Conservation (phyloP, 2,888 invertebrate species). For the Pheosia gnoma region DNA sequence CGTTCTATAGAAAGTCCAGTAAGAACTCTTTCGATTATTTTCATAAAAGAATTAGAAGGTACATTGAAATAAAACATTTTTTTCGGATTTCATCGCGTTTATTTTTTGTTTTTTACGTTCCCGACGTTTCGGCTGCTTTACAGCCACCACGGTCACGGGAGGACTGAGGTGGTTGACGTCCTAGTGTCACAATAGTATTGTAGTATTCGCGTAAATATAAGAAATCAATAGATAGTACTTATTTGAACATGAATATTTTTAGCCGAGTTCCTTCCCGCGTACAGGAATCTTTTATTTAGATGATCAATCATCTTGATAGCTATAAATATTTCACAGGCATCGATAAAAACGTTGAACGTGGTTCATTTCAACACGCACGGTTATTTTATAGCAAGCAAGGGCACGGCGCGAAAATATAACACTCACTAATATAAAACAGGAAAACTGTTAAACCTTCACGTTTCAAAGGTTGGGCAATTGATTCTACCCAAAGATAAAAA, state of each 20-base stretch:
- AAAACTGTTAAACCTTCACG: neutral
- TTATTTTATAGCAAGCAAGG: neutral
- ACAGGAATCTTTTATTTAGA: neutral
- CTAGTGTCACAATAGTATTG: no score
- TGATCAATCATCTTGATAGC: slow-evolving; percentile 2
- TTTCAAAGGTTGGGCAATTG: neutral
- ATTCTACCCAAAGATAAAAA: neutral
- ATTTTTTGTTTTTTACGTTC: no score
- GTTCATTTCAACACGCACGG: neutral
- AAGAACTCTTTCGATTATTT: no score
- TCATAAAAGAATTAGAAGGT: no score
- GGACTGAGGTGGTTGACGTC: no score
- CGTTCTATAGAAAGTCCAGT: no score
- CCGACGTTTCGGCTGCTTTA: no score
- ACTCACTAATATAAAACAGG: neutral
- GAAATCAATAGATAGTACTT: no score
- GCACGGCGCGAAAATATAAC: neutral
- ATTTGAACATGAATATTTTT: neutral
- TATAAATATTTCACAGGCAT: neutral
- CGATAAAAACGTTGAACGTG: neutral
- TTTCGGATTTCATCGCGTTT: no score
- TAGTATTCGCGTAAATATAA: no score
- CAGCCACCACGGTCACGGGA: no score
- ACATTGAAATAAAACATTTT: no score
- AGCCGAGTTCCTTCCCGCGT: neutral